These are phyloP conservation scores for Rafetus swinhoei DNA, from an alignment of 2,113 vertebrate species.

Conservation along the genomic window DNA sequence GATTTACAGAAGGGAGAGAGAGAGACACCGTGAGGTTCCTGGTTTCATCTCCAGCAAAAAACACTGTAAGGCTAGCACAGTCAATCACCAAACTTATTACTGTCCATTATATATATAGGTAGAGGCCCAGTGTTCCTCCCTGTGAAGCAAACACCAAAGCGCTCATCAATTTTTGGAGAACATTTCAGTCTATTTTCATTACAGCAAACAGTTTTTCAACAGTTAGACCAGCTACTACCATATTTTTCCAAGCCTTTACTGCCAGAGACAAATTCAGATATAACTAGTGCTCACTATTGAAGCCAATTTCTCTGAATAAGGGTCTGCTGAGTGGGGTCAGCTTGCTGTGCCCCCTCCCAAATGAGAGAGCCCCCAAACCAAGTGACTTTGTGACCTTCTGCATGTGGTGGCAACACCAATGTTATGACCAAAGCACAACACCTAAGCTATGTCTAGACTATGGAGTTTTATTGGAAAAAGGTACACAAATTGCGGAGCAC, in stretches of 20 bases:
- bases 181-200: background rate
- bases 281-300: background rate
- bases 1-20: background rate
- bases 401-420: too few species aligned
- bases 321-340: background rate
- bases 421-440: background rate
- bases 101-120: background rate
- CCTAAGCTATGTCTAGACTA: too few species aligned
- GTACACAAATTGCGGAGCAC: too few species aligned
- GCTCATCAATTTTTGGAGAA: background rate
- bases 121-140: fast-evolving
- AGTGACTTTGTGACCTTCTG: background rate
- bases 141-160: background rate
- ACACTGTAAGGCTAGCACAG: fast-evolving
- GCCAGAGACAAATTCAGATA: background rate
- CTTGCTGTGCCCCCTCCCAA: background rate
- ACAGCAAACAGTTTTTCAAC: fast-evolving
- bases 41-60: too few species aligned
- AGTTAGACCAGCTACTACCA: background rate
- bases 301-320: background rate
- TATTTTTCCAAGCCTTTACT: background rate
- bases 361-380: background rate
- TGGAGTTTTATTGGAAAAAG: too few species aligned
- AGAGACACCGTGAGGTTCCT: background rate
- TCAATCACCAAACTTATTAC: background rate